Conservation (phyloP, 1,140 invertebrate genomes). For the Drosophila auraria region DNA sequence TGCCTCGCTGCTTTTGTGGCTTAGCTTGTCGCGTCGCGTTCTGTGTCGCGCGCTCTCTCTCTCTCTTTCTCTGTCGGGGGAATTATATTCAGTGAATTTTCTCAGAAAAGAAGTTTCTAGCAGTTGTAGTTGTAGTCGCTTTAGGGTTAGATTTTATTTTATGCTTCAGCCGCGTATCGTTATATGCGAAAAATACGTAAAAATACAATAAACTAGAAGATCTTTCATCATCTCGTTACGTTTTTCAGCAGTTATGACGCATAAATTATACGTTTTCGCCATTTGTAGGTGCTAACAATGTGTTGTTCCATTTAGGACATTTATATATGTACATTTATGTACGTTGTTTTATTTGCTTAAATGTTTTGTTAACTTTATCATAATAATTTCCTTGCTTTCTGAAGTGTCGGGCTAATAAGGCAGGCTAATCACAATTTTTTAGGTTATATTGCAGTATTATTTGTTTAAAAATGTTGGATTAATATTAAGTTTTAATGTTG, state of each 20-base stretch:
- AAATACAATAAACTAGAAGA: background rate
- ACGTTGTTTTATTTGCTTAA: background rate
- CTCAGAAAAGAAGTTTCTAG: constrained; percentile 57
- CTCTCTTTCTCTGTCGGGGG: constrained; percentile 5
- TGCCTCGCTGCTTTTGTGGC: constrained; percentile 22
- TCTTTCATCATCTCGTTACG: background rate
- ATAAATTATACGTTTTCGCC: background rate
- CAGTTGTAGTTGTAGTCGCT: constrained; percentile 33
- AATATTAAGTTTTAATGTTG: background rate
- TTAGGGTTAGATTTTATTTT: constrained; percentile 19
- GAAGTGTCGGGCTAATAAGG: background rate
- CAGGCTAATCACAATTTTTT: background rate
- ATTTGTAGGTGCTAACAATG: background rate
- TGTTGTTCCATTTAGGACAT: background rate
- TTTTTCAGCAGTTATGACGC: constrained; percentile 10
- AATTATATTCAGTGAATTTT: constrained; percentile 41
- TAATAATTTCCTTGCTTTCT: background rate
- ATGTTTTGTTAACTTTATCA: background rate
- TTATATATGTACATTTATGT: background rate
- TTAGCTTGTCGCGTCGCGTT: constrained; percentile 14
- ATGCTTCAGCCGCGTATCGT: constrained; percentile 7
- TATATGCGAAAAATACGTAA: constrained; percentile 5
- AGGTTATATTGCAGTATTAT: background rate
- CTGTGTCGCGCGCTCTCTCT: constrained; percentile 9
- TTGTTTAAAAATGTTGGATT: background rate